Percentiles rank a stretch among this genome's conserved stretches.
Evolutionary conservation across 2,888 invertebrate species (phyloP).

Genomic region (Aphrophora alni): DNA sequence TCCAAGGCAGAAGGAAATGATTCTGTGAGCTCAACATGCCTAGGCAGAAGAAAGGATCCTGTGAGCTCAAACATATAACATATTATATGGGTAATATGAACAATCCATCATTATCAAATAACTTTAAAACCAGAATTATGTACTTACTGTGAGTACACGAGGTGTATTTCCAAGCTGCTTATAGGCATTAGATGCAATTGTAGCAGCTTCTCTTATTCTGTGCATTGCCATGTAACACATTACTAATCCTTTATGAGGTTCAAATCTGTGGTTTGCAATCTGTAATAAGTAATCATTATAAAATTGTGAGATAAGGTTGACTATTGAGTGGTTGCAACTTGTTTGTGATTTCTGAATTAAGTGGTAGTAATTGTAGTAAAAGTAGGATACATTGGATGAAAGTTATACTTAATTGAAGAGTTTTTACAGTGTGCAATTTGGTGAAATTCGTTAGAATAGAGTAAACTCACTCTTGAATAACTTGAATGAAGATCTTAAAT

Average conservation of each 20-base stretch:
- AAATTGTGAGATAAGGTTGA: background rate
- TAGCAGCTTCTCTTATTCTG: constrained; percentile 73
- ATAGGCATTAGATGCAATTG: constrained; percentile 73
- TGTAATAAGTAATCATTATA: constrained; percentile 50
- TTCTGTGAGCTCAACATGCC: no score
- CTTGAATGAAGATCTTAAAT: no score
- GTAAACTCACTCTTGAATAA: no score
- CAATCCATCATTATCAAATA: no score
- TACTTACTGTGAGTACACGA: constrained; percentile 72
- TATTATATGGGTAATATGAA: no score
- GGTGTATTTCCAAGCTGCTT: constrained; percentile 75
- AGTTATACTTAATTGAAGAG: no score
- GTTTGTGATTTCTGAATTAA: background rate
- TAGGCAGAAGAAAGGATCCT: no score
- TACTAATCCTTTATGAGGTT: constrained; percentile 79
- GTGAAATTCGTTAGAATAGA: background rate
- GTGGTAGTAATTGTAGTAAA: background rate
- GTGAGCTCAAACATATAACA: no score
- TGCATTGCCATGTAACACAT: constrained; percentile 74
- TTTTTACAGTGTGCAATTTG: no score
- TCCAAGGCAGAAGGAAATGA: no score
- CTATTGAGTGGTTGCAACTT: background rate
- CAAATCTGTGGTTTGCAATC: constrained; percentile 69
- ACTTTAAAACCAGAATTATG: no score
- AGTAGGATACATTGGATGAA: background rate